Base-by-base conservation (phyloP, 2,113 vertebrate genomes). In the Protomyctophum bolini region DNA sequence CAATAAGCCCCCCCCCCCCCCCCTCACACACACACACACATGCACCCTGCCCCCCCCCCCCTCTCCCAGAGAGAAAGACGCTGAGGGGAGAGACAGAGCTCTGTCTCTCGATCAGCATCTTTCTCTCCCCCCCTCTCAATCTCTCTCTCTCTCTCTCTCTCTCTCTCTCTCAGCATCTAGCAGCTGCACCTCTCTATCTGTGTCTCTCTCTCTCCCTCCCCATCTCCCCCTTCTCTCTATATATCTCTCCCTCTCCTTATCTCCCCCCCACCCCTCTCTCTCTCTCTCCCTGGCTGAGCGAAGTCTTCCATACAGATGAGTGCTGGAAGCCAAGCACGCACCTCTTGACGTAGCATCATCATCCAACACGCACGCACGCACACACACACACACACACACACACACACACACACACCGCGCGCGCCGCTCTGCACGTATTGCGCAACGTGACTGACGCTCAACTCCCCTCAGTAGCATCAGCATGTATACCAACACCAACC, bases 371-470 rank as follows among this genome's bases (percentile, higher is more conserved):
- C 21, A 21, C 21, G 21, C 21, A 21, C 21, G 21, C 21, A 21
- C 21, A 21, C 21, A 21, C 21, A 21, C 21, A 21, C 21, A 21
- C 21, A 21, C 21, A 21, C 21, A 21, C 21, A 21, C 21, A 21
- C 21, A 21, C 21, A 21, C 21, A 89, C 83, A 91, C 94, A 86
- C 94, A 94, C 93, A 49, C 11, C 33, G 62, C 86, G 87, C 21
- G 95, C 92, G 90, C 83, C 90, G 81, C 85, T 91, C 93, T 91
- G 93, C 95, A 94, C 95, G 95, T 89, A 95, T 92, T 93, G 94
- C 93, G 85, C 94, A 95, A 95, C 94, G 94, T 95, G 95, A 96
- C 94, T 83, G 86, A 91, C 90, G 78, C 83, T 75, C 76, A 57
- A 66, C 76, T 76, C 91, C 82, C 87, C 87, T 81, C 90, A 21